Percentiles rank a stretch among this genome's conserved stretches.
Evolutionary conservation across 1,140 invertebrate genomes (phyloP).

Genomic region (Caenorhabditis elegans): DNA sequence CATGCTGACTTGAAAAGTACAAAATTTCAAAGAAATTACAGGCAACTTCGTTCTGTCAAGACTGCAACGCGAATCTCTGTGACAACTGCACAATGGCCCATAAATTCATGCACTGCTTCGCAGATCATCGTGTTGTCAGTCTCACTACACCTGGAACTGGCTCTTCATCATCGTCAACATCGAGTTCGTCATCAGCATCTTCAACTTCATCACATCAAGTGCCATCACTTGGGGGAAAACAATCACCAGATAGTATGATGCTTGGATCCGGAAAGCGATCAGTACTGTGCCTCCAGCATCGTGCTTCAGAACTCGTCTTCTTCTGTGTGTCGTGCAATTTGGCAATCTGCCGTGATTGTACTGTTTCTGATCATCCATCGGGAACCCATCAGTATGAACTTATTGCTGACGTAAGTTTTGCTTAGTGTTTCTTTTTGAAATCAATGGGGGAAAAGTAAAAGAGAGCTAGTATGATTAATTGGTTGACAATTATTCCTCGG

Average conservation of each 20-base stretch:
- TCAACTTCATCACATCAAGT: neutral
- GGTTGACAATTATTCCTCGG: no score
- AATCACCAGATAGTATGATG: neutral
- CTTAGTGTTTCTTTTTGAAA: no score
- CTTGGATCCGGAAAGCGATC: neutral
- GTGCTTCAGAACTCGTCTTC: slow-evolving; percentile 85
- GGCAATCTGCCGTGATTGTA: slow-evolving; percentile 90
- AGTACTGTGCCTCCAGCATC: slow-evolving; percentile 70
- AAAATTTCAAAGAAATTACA: neutral
- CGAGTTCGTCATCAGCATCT: neutral
- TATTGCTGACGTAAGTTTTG: slow-evolving; percentile 71
- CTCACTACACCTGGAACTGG: slow-evolving; percentile 41
- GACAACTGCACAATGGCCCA: slow-evolving; percentile 95
- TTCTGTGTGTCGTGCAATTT: slow-evolving; percentile 86
- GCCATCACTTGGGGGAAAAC: neutral
- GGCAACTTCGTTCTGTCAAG: slow-evolving; percentile 64
- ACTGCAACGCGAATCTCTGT: slow-evolving; percentile 91
- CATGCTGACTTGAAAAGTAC: neutral
- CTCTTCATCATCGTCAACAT: slow-evolving; percentile 7
- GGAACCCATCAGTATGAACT: slow-evolving; percentile 82
- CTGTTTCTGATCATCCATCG: slow-evolving; percentile 81
- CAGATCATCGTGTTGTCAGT: slow-evolving; percentile 77
- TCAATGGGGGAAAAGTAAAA: no score
- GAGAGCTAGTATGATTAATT: no score
- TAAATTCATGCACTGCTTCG: slow-evolving; percentile 97